phyloP scores from a whole-genome alignment of 2,888 invertebrate genomes.

The Hoplodrina ambigua region DNA sequence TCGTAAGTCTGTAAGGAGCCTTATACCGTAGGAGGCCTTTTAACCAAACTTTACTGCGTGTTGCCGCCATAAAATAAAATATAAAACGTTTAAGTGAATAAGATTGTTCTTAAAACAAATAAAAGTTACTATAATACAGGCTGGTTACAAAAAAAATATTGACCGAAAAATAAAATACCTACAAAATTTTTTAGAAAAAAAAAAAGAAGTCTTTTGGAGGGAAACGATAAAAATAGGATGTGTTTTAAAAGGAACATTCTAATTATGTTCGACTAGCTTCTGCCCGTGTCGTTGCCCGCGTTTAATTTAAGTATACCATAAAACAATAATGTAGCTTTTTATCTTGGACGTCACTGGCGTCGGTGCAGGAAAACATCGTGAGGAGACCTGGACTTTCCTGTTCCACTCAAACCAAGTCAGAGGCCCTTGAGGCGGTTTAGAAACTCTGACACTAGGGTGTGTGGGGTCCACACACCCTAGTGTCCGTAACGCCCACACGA shows the following conservation, averaged over 20 bases:
- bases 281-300: too few relatives aligned
- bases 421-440: too few relatives aligned
- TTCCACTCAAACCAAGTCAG: too few relatives aligned
- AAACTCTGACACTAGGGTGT: too few relatives aligned
- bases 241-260: not conserved
- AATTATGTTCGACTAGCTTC: not conserved
- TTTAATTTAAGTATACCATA: too few relatives aligned
- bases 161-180: not conserved
- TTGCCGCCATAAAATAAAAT: conserved; percentile 67
- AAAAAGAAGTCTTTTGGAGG: not conserved
- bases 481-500: too few relatives aligned
- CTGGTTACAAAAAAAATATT: not conserved
- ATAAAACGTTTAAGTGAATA: conserved; percentile 68
- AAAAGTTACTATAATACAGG: conserved; percentile 24
- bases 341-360: too few relatives aligned
- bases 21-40: conserved; percentile 63
- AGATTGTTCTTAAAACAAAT: conserved; percentile 66
- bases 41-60: conserved; percentile 65
- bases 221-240: too few relatives aligned
- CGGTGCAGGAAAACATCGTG: too few relatives aligned
- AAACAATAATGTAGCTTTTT: too few relatives aligned
- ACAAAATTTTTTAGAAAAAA: conserved; percentile 19
- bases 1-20: conserved; percentile 54
- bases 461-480: too few relatives aligned
- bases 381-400: too few relatives aligned